A percentile compares a stretch with the other conserved stretches of the same genome.
Conservation (phyloP, 2,888 invertebrate genomes). For the Plagodis pulveraria region DNA sequence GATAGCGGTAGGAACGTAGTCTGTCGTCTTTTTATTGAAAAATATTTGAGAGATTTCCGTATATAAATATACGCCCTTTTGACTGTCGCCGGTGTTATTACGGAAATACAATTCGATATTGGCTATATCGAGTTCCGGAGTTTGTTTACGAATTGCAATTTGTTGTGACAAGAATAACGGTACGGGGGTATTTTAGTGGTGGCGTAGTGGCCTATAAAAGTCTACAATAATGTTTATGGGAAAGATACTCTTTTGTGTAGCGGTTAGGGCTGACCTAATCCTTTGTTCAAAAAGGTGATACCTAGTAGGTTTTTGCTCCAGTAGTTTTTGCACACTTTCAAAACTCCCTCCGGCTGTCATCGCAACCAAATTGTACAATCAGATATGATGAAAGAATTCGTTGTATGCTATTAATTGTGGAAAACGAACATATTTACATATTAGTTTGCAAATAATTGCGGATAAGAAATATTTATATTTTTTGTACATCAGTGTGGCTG, state of each 20-base stretch:
- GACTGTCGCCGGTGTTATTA: slow-evolving; percentile 6
- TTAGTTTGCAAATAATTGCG: too few relatives aligned
- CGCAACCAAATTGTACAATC: too few relatives aligned
- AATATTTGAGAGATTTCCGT: slow-evolving; percentile 21
- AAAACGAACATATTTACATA: too few relatives aligned
- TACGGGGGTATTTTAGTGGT: slow-evolving; percentile 5
- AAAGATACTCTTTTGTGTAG: neutral
- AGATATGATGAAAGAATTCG: too few relatives aligned
- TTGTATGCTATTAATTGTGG: too few relatives aligned
- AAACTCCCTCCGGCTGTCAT: too few relatives aligned
- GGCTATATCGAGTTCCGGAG: slow-evolving; percentile 15
- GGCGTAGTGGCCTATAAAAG: slow-evolving; percentile 8
- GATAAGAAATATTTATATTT: too few relatives aligned
- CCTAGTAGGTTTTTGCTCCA: too few relatives aligned
- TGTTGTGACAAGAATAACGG: slow-evolving; percentile 13
- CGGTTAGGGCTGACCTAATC: neutral
- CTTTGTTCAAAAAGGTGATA: too few relatives aligned
- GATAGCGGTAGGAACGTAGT: too few relatives aligned
- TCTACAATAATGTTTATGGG: neutral
- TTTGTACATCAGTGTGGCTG: too few relatives aligned
- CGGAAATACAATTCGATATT: slow-evolving; percentile 18
- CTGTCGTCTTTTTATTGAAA: slow-evolving; percentile 17
- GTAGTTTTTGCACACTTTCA: too few relatives aligned
- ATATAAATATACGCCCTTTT: slow-evolving; percentile 14
- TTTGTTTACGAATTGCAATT: slow-evolving; percentile 13